Evolutionary conservation across 1,140 invertebrate genomes (phyloP), one percentile per base, ranked within the genome.

Genomic region (Metaphire vulgaris): DNA sequence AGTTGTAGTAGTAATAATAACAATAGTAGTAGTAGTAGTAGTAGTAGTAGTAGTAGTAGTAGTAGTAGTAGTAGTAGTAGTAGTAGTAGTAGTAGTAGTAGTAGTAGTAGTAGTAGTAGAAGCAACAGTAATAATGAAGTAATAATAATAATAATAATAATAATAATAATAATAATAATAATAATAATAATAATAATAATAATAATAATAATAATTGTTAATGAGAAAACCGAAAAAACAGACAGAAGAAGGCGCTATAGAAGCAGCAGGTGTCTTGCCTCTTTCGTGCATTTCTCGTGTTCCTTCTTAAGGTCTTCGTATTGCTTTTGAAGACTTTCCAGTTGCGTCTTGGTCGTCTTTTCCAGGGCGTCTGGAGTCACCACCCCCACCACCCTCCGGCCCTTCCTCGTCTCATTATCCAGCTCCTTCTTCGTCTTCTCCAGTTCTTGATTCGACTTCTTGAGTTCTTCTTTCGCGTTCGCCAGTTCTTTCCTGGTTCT

Each of bases 61-160:
- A 15, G 14, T 14, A 70, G 69, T 70, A 70, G 69, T 70, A 70
- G 69, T 70, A 15, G 14, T 70, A 70, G 69, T 70, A 70, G 69
- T 70, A 28, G 26, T 70, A 70, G 69, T 28, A 14, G 26, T 28
- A 70, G 69, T 28, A 70, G 69, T 28, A 14, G 69, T 28, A 29
- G 65, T 2, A 28, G 29, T 66, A 28, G 65, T 66, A 28, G n/a
- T 66, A 0, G 65, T 65, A 14, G 14, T 65, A 15, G 14, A n/a
- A 15, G 56, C 14, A 14, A 65, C 14, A 65, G n/a, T 29, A 69
- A 69, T 69, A 69, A 15, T 69, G 16, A 69, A 15, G 12, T 15
- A 15, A 14, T 14, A 15, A 15, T 15, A 69, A 69, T 69, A 69
- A 69, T 69, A 69, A 69, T 15, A 15, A 29, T 69, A 69, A 69